Evolutionary conservation across 2,888 invertebrate species (phyloP).

Genomic region (Archaeoteleia sp.): DNA sequence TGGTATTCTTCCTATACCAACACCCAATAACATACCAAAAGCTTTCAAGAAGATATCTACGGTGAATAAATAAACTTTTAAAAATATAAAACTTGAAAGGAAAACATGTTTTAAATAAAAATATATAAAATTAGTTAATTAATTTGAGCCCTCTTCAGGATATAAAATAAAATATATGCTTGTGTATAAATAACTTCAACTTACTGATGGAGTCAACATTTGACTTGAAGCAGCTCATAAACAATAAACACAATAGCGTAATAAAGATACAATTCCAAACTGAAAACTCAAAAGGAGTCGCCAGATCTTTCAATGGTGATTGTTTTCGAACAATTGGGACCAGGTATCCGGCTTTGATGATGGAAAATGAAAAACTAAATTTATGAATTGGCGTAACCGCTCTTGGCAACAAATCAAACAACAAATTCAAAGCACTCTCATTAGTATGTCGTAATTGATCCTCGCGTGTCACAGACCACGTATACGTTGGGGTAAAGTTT

Average conservation of each 20-base stretch:
- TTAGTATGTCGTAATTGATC: constrained; percentile 41
- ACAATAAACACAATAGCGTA: constrained; percentile 17
- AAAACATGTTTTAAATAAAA: background rate
- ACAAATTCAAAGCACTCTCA: constrained; percentile 43
- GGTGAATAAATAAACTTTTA: background rate
- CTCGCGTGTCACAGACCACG: constrained; percentile 38
- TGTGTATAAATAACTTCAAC: background rate
- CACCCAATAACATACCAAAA: constrained; percentile 40
- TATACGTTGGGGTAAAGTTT: constrained; percentile 53
- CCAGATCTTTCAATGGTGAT: constrained; percentile 30
- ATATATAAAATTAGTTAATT: background rate
- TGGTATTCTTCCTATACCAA: constrained; percentile 38
- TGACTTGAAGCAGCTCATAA: constrained; percentile 19
- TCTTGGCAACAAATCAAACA: constrained; percentile 46
- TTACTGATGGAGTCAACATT: constrained; percentile 23
- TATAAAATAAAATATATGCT: background rate
- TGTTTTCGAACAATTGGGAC: constrained; percentile 20
- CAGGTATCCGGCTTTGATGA: constrained; percentile 33
- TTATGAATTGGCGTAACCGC: constrained; percentile 32
- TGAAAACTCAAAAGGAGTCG: constrained; percentile 34
- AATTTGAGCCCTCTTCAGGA: background rate
- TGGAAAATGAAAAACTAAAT: constrained; percentile 29
- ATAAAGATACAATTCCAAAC: constrained; percentile 36
- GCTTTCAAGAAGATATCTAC: constrained; percentile 42
- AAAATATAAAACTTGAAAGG: background rate